phyloP scores from a whole-genome alignment of 1,140 invertebrate species.

The Drosophila jambulina region DNA sequence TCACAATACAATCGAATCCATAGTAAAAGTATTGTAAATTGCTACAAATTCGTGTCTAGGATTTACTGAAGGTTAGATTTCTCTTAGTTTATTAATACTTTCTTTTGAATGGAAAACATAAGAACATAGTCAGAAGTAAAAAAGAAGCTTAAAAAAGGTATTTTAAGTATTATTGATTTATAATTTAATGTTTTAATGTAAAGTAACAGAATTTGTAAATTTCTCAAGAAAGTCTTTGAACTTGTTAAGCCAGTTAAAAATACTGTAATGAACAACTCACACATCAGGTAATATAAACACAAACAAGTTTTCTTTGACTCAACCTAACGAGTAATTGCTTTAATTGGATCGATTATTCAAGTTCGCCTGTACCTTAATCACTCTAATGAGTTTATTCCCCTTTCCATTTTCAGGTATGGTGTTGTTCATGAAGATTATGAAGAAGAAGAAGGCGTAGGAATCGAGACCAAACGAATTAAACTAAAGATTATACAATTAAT shows the following conservation, averaged over 20 bases:
- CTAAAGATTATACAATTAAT: conserved; percentile 23
- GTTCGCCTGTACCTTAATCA: neutral
- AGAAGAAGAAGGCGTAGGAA: conserved; percentile 86
- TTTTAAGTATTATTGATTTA: too few species aligned
- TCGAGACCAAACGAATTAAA: conserved; percentile 1
- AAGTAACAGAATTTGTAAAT: neutral
- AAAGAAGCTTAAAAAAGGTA: neutral
- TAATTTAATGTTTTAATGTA: neutral
- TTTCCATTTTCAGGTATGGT: conserved; percentile 89
- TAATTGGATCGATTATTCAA: conserved; percentile 25
- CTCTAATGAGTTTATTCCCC: conserved; percentile 30
- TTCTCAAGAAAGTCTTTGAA: neutral
- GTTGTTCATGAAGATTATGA: conserved; percentile 92
- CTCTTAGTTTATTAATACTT: neutral
- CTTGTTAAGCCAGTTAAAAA: neutral
- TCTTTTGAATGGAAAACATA: neutral
- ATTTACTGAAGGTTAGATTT: neutral
- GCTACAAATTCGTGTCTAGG: neutral
- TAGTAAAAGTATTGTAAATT: neutral
- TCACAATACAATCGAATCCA: conserved; percentile 37
- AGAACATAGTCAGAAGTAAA: neutral
- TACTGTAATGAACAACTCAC: neutral
- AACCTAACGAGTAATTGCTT: neutral
- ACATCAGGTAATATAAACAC: neutral
- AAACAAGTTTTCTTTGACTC: conserved; percentile 32